Evolutionary conservation across 2,888 invertebrate species (phyloP).

Genomic region (Invenusta paracnida): DNA sequence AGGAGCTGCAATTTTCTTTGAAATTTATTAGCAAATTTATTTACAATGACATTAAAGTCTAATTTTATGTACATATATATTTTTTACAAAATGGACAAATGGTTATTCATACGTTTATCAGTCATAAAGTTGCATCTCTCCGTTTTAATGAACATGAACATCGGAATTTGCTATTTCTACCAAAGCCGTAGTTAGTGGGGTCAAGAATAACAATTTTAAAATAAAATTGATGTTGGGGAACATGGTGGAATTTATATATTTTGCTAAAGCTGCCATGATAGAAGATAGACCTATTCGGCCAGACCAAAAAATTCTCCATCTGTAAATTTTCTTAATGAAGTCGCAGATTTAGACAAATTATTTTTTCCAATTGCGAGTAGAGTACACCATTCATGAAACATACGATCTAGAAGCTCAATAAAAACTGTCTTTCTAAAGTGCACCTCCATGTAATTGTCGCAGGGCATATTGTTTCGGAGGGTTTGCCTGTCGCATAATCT

Average conservation of each 20-base stretch:
- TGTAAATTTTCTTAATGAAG: not conserved
- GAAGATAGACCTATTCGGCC: not conserved
- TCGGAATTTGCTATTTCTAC: not conserved
- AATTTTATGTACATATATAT: not conserved
- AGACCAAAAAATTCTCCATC: not conserved
- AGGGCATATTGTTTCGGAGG: too few species aligned
- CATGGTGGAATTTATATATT: not conserved
- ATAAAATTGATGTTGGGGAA: not conserved
- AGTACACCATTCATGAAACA: too few species aligned
- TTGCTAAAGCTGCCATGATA: not conserved
- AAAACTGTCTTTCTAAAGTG: too few species aligned
- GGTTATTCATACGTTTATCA: not conserved
- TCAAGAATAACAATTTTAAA: not conserved
- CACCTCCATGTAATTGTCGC: too few species aligned
- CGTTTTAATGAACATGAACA: not conserved
- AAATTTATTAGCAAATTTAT: not conserved
- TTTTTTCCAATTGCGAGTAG: not conserved
- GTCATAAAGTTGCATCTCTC: not conserved
- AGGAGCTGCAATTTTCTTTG: not conserved
- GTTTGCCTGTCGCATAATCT: too few species aligned
- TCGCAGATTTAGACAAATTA: not conserved
- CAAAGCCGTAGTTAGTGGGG: not conserved
- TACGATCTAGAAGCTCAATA: too few species aligned
- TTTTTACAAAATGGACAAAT: not conserved
- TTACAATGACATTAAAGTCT: not conserved